Percentiles rank a stretch among this genome's conserved stretches.
phyloP scores from a whole-genome alignment of 2,113 vertebrate species.

The Poicephalus meyeri region DNA sequence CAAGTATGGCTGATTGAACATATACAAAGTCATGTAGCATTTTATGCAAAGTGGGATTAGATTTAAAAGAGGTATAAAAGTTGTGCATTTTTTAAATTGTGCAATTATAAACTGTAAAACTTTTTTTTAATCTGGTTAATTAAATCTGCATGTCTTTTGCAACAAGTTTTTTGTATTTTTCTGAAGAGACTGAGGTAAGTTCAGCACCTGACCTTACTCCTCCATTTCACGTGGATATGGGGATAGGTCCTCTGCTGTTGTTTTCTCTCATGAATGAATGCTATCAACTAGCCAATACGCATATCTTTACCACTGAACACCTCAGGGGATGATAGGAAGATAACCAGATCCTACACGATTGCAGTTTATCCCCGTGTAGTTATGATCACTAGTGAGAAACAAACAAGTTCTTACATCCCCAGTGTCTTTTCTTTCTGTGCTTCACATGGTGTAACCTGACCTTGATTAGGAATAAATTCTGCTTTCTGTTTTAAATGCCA shows the following conservation, averaged over 20 bases:
- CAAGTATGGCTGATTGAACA: background rate
- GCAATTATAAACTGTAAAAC: background rate
- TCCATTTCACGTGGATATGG: background rate
- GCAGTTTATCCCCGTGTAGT: background rate
- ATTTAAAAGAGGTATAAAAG: background rate
- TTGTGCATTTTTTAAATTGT: background rate
- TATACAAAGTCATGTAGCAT: background rate
- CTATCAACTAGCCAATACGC: background rate
- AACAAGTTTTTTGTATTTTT: background rate
- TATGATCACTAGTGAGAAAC: background rate
- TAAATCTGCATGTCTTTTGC: background rate
- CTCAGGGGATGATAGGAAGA: background rate
- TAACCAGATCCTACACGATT: background rate
- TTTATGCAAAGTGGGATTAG: background rate
- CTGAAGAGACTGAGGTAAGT: background rate
- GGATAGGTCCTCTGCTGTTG: background rate
- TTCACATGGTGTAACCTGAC: background rate
- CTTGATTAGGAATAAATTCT: background rate
- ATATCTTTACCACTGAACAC: background rate
- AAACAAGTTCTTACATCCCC: background rate
- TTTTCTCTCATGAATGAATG: background rate
- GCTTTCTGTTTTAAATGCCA: background rate
- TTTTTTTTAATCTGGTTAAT: background rate
- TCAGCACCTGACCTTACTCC: background rate
- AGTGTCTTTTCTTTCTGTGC: background rate